Evolutionary conservation across 2,797 vertebrate species (phyloP).

Genomic region (Rachycentron canadum): DNA sequence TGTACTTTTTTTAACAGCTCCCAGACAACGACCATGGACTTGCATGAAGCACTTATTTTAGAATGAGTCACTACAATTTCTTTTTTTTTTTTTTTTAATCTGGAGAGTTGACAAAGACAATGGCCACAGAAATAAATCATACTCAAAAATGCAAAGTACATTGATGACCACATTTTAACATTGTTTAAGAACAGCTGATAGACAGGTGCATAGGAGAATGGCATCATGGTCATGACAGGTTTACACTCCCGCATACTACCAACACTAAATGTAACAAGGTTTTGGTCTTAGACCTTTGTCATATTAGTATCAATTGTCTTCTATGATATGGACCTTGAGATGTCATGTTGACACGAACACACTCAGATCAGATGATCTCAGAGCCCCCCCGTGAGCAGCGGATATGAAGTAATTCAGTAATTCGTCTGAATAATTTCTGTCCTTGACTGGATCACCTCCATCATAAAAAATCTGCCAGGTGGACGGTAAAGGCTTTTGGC

Average conservation of each 20-base stretch:
- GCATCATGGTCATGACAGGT: neutral
- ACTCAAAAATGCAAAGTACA: neutral
- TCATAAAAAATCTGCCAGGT: constrained; percentile 27
- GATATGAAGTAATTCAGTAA: constrained; percentile 69
- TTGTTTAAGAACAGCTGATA: constrained; percentile 12
- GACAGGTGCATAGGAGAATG: neutral
- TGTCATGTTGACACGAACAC: constrained; percentile 4
- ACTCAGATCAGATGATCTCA: constrained; percentile 56
- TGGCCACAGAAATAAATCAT: neutral
- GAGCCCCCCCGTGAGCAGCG: constrained; percentile 37
- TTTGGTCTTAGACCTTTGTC: neutral
- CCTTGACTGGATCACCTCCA: constrained; percentile 61
- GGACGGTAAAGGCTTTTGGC: constrained; percentile 50
- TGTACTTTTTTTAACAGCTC: neutral
- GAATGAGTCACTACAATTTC: neutral
- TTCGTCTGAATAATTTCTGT: constrained; percentile 72
- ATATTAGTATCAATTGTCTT: neutral
- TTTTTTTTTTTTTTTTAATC: neutral
- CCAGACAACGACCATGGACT: neutral
- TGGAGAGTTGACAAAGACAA: neutral
- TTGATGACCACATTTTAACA: neutral
- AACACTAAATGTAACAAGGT: neutral
- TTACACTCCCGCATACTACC: neutral
- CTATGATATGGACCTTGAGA: no score
- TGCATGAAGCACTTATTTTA: neutral